phyloP scores from a whole-genome alignment of 2,888 invertebrate species.

The Caenorhabditis sp. region DNA sequence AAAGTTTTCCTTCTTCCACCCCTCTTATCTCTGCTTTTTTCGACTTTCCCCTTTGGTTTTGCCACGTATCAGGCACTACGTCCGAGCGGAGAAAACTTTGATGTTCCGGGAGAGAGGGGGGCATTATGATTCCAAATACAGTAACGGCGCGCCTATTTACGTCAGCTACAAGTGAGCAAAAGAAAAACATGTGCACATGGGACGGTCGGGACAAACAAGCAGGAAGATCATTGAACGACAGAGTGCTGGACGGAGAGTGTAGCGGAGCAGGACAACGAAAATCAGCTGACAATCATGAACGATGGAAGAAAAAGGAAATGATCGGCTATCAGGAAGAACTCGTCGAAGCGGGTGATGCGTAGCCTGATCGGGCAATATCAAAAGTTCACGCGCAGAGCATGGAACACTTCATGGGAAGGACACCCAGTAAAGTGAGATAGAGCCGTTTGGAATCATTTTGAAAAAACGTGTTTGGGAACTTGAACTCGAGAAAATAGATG shows the following conservation, averaged over 20 bases:
- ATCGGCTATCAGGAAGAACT: constrained; percentile 19
- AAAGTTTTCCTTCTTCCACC: constrained; percentile 28
- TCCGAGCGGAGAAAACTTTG: constrained; percentile 1
- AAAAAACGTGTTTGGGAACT: too few species aligned
- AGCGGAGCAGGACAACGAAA: constrained; percentile 30
- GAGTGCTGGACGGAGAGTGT: constrained; percentile 17
- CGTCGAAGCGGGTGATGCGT: not conserved
- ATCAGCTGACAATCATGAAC: constrained; percentile 28
- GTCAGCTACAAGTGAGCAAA: too few species aligned
- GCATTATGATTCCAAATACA: too few species aligned
- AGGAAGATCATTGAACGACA: not conserved
- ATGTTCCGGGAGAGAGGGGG: constrained; percentile 18
- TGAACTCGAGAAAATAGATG: too few species aligned
- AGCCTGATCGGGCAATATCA: not conserved
- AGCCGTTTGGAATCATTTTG: too few species aligned
- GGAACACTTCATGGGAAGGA: too few species aligned
- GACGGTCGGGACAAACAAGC: not conserved
- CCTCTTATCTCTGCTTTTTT: constrained; percentile 25
- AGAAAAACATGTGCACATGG: not conserved
- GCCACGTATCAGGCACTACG: not conserved
- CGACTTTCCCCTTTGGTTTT: constrained; percentile 17
- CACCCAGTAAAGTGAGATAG: too few species aligned
- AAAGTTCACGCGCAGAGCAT: too few species aligned
- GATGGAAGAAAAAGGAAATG: constrained; percentile 3
- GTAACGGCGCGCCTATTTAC: too few species aligned